Base-by-base conservation (phyloP, 1,140 invertebrate species). In the Drosophila eugracilis region DNA sequence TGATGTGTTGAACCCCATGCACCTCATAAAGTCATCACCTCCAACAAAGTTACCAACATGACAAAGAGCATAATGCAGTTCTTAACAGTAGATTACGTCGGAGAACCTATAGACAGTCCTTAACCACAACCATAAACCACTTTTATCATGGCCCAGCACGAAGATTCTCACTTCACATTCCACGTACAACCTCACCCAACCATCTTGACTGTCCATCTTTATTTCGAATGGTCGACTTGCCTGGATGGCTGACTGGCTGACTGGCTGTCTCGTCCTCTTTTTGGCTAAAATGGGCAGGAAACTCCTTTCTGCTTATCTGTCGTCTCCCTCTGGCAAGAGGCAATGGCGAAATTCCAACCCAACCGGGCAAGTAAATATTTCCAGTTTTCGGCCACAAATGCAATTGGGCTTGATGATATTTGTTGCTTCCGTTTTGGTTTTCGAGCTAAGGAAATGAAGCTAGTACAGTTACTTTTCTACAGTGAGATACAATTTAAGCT, bases 381-480 rank as follows among this genome's bases (percentile, higher is more conserved):
- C 83, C 83, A 86, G 54, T 88, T 83, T 81, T 88, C 49, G 78
- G 83, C 83, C 83, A 78, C 83, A 88, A 88, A 88, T 88, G 84
- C 83, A 88, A 88, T 88, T 88, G 84, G 75, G 78, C 78, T 83
- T 89, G 83, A 88, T 88, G 75, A 88, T 88, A 88, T 88, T 88
- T 88, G 84, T 78, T 83, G 55, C 83, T 88, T 88, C 83, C 83
- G 83, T 83, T 88, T 75, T 67, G 79, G 77, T 75, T 70, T 59
- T 57, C 77, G n/a, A 81, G 41, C 42, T 48, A 52, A 78, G 81
- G 83, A 86, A 88, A 86, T 86, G 74, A 80, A 78, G 52, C 77
- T 77, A 58, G 50, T 86, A 39, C 69, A 60, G 57, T 44, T 65
- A 41, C n/a, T 48, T 55, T 59, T 26, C 14, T 34, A 6, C n/a